Percentiles rank a stretch among this genome's conserved stretches.
Conservation (phyloP, 2,113 vertebrate species). For the Mystacornis crossleyi region DNA sequence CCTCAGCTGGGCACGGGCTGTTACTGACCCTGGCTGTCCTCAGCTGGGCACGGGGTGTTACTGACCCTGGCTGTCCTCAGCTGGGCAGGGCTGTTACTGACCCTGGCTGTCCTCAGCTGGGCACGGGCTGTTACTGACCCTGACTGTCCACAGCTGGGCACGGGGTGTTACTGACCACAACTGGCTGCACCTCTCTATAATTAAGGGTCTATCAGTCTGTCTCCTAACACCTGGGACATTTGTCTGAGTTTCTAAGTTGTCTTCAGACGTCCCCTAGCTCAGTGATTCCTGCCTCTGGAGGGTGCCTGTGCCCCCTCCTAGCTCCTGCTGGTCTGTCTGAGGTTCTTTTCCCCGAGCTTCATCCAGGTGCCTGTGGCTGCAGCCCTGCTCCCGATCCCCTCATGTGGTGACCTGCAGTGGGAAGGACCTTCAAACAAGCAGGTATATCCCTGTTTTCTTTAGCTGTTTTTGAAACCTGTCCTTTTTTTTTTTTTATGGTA, state of each 20-base stretch:
- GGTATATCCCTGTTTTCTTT: neutral
- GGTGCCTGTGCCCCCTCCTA: fast-evolving
- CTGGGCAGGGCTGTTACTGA: fast-evolving
- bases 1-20: neutral
- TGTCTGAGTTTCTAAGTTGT: fast-evolving
- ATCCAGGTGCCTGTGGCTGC: fast-evolving
- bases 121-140: neutral
- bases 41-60: neutral
- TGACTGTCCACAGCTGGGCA: neutral
- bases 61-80: neutral
- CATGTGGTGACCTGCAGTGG: fast-evolving
- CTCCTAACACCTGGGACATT: fast-evolving
- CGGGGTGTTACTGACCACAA: too few species aligned
- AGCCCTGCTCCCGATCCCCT: fast-evolving
- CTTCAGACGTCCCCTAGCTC: fast-evolving
- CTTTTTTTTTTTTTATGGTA: neutral
- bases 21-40: neutral
- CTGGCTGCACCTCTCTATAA: neutral
- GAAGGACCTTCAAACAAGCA: fast-evolving
- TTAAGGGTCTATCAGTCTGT: fast-evolving
- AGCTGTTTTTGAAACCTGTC: fast-evolving
- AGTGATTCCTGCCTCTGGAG: fast-evolving
- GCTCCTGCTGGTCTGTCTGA: fast-evolving
- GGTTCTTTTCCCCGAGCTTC: fast-evolving
- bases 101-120: neutral